Evolutionary conservation across 2,113 vertebrate genomes (phyloP).

Genomic region (Gopherus evgoodei): DNA sequence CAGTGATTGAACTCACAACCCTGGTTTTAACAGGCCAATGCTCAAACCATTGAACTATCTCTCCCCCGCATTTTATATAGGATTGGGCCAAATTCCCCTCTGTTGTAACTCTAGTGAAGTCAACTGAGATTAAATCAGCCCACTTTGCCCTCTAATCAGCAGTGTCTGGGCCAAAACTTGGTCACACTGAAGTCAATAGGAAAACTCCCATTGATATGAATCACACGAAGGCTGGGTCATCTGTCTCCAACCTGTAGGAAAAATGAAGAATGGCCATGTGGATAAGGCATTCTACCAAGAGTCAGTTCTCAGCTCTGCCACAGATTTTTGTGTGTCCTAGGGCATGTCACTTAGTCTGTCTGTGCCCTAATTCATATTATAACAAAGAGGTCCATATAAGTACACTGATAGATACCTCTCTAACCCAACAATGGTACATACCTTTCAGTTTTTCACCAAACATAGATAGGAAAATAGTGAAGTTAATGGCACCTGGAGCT

Average conservation of each 20-base stretch:
- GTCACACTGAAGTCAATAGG: not conserved
- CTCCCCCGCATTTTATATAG: not conserved
- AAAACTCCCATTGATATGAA: not conserved
- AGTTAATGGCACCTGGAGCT: conserved; percentile 90
- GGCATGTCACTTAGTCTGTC: conserved; percentile 9
- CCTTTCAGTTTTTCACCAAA: conserved; percentile 95
- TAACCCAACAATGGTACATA: conserved; percentile 72
- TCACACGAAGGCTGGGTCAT: not conserved
- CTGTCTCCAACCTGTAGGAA: not conserved
- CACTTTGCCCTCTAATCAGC: not conserved
- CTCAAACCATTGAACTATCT: no score
- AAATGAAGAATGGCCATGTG: not conserved
- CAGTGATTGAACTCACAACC: no score
- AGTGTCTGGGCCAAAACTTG: not conserved
- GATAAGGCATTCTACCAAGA: not conserved
- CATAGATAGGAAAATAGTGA: conserved; percentile 92
- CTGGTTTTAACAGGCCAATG: no score
- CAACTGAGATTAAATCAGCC: not conserved
- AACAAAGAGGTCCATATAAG: conserved; percentile 27
- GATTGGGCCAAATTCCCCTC: not conserved
- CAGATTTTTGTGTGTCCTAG: not conserved
- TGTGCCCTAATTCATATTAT: conserved; percentile 44
- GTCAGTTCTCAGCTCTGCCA: not conserved
- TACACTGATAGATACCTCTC: conserved; percentile 67
- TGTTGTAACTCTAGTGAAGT: not conserved